phyloP scores from a whole-genome alignment of 2,888 invertebrate genomes.

The Cantharis rufa region DNA sequence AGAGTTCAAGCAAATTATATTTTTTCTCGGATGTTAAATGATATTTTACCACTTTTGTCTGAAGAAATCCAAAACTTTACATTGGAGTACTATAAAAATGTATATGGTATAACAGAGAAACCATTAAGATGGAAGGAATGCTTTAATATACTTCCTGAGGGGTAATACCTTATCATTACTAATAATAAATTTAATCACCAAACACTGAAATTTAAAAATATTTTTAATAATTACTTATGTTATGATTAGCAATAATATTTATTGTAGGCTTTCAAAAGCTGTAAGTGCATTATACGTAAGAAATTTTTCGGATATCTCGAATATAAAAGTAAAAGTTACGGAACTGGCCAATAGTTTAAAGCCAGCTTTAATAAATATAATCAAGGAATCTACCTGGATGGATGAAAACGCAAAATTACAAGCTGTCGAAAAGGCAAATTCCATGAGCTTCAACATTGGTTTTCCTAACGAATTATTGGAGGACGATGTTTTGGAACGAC shows the following conservation, averaged over 20 bases:
- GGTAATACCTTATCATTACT: conserved; percentile 4
- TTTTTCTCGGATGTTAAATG: conserved; percentile 82
- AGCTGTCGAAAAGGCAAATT: not conserved
- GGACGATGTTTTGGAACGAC: conserved; percentile 29
- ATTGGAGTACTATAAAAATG: conserved; percentile 71
- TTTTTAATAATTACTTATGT: too few species aligned
- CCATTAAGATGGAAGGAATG: conserved; percentile 84
- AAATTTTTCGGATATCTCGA: conserved; percentile 50
- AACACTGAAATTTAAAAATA: too few species aligned
- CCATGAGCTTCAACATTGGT: not conserved
- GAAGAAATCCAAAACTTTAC: conserved; percentile 74
- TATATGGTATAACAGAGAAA: conserved; percentile 76
- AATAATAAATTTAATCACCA: too few species aligned
- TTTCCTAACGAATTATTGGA: not conserved
- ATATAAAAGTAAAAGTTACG: conserved; percentile 5
- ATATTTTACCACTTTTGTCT: conserved; percentile 74
- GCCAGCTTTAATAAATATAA: not conserved
- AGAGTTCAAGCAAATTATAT: conserved; percentile 82
- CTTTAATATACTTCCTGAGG: conserved; percentile 63
- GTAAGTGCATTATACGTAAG: conserved; percentile 76
- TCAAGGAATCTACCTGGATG: not conserved
- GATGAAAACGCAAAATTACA: not conserved
- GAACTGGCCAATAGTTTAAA: conserved; percentile 24
- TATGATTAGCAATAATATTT: not conserved
- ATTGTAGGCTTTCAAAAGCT: conserved; percentile 64